Conservation (phyloP, 2,888 invertebrate genomes). For the Schizaphis graminum region DNA sequence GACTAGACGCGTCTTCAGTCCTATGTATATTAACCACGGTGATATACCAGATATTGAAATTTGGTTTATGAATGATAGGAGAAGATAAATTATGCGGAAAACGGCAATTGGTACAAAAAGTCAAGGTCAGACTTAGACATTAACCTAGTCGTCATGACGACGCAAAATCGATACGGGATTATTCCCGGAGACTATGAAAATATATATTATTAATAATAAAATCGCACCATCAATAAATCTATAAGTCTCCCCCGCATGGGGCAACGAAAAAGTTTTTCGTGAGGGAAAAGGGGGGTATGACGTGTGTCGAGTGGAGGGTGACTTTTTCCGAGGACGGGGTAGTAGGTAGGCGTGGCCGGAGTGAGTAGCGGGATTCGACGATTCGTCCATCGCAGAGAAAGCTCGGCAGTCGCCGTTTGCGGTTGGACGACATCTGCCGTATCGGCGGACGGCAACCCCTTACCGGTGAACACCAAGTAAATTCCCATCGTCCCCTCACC, state of each 20-base stretch:
- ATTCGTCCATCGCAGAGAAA: neutral
- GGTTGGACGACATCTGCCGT: neutral
- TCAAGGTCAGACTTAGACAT: slow-evolving; percentile 28
- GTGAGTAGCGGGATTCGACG: neutral
- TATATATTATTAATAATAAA: neutral
- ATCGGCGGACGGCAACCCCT: neutral
- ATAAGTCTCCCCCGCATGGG: neutral
- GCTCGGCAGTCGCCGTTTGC: too few species aligned
- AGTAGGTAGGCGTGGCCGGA: slow-evolving; percentile 18
- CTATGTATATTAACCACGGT: neutral
- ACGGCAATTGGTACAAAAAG: neutral
- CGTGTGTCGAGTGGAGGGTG: neutral
- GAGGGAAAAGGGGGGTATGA: neutral
- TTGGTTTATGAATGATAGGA: neutral
- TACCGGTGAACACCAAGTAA: neutral
- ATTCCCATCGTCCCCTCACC: neutral
- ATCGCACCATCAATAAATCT: neutral
- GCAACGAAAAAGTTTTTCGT: neutral
- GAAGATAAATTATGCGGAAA: neutral
- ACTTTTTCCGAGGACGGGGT: neutral
- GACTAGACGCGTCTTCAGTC: neutral
- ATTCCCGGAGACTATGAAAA: neutral
- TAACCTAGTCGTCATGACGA: slow-evolving; percentile 20
- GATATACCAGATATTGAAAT: neutral
- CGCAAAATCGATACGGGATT: neutral